Base-by-base conservation (phyloP, 2,113 vertebrate genomes). In the Thryonomys swinderianus region DNA sequence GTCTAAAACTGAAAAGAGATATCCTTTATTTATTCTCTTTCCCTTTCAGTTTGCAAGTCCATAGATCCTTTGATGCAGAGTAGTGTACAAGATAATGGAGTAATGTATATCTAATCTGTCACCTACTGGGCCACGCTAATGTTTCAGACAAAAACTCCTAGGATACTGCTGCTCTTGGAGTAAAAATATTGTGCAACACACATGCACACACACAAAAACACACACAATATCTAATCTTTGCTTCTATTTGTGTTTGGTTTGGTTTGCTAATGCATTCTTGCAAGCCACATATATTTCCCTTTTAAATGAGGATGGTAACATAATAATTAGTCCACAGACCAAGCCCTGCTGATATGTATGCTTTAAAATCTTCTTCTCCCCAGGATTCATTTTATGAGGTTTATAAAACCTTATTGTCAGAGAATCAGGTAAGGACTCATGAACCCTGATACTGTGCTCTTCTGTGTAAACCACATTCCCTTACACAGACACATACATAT, bases 101-200 rank as follows among this genome's bases (percentile, higher is more conserved):
- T 98, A 98, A 98, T 96, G 97, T 95, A 98, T 98, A 98, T 98
- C 97, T 98, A 98, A 99, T 99, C 97, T 98, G 98, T 99, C 98
- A 99, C 98, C 97, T 98, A 97, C 97, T 97, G 98, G 96, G 97
- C 93, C 97, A 96, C 90, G 89, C 97, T 98, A 98, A 98, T 97
- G 97, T 98, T 98, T 98, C 98, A 98, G 98, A 97, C 92, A 97
- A 97, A 97, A 97, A 96, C 95, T 98, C 88, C 92, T 97, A 98
- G 96, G 91, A 97, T 98, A 95, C 96, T 97, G 97, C 95, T 98
- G 93, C 86, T 98, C 30, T 0, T 73, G 80, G 57, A 55, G 96
- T 59, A 85, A 96, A 92, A 2, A 95, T 92, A 96, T 85, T 59
- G 64, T 7, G n/a, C 40, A 53, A 97, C 32, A 61, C 95, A 59